These are phyloP conservation scores for Drosophila pachea DNA, from an alignment of 1,140 invertebrate species.

Conservation along the genomic window DNA sequence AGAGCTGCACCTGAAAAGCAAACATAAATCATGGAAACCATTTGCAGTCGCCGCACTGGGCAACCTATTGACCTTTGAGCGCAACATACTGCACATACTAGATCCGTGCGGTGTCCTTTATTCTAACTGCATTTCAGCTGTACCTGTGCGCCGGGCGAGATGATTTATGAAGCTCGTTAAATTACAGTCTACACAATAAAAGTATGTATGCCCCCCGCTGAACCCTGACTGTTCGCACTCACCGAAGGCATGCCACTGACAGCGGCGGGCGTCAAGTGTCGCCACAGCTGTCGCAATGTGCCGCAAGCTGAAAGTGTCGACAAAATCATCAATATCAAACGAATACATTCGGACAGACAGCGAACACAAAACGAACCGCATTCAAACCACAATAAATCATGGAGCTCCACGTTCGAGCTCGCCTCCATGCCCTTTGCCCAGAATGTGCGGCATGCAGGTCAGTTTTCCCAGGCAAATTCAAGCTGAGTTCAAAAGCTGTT, in stretches of 20 bases:
- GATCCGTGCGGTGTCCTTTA: slow-evolving; percentile 5
- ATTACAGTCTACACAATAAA: slow-evolving; percentile 10
- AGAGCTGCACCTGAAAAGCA: not conserved
- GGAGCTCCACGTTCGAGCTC: slow-evolving; percentile 13
- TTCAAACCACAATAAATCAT: slow-evolving; percentile 69
- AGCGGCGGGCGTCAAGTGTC: slow-evolving; percentile 22
- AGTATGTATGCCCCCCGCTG: slow-evolving; percentile 5
- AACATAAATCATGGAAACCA: not conserved
- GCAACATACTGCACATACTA: not conserved
- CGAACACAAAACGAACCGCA: slow-evolving; percentile 42
- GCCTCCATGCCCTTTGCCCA: slow-evolving; percentile 22
- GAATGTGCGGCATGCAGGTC: slow-evolving; percentile 6
- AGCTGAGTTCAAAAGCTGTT: not conserved
- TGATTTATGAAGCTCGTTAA: slow-evolving; percentile 45
- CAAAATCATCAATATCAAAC: slow-evolving; percentile 62
- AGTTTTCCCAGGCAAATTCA: not conserved
- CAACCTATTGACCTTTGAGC: too few species aligned
- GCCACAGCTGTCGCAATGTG: slow-evolving; percentile 57
- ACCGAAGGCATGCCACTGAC: slow-evolving; percentile 5
- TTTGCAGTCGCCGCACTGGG: too few species aligned
- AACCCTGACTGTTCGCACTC: slow-evolving; percentile 10
- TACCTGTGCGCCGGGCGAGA: slow-evolving; percentile 13
- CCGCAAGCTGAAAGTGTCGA: slow-evolving; percentile 22
- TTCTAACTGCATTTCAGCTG: slow-evolving; percentile 14
- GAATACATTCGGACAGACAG: not conserved